Evolutionary conservation across 2,113 vertebrate species (phyloP), one percentile per base, ranked within the genome.

Genomic region (Atractosteus spatula): DNA sequence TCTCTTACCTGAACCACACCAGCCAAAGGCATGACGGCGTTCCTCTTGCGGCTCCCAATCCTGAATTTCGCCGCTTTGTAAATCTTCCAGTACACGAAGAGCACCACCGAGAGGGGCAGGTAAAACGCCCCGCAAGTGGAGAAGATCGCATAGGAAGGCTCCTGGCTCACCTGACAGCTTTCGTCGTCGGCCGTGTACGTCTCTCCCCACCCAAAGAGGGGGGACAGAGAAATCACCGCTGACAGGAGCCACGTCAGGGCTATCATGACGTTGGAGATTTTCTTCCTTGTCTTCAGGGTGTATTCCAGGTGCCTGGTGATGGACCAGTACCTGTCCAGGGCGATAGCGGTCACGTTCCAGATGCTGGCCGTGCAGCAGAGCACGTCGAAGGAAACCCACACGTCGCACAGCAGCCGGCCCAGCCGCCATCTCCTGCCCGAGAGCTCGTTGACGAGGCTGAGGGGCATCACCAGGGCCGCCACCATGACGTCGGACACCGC

Each of bases 21-120:
- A 0, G 89, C 77, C 8, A 86, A n/a, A 0, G 94, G 94, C 0
- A 81, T 90, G 77, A 94, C 84, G 51, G 90, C 90, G 75, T 91
- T 94, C 76, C 62, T 86, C 80, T 90, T 92, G 51, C 77, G 82
- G 70, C 85, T 86, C 0, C 90, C 92, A 0, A 92, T 86, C 3
- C 91, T 88, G 68, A 94, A 84, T 79, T 84, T 93, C 71, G 93
- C 92, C 0, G 93, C 93, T 82, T 89, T 93, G 81, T 94, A 95
- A 81, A 95, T 92, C 81, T 89, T 92, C 90, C 94, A 95, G 87
- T 95, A 94, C 3, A 94, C 94, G 54, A 95, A 95, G 0, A 95
- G 86, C 61, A 95, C 93, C 13, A 94, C 93, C 0, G 88, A 90
- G 7, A 94, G 92, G 0, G 93, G 94, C 72, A 95, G 62, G 76